Evolutionary conservation across 1,140 invertebrate genomes (phyloP), one percentile per base, ranked within the genome.

Genomic region (Mycetomoellerius zeteki): DNA sequence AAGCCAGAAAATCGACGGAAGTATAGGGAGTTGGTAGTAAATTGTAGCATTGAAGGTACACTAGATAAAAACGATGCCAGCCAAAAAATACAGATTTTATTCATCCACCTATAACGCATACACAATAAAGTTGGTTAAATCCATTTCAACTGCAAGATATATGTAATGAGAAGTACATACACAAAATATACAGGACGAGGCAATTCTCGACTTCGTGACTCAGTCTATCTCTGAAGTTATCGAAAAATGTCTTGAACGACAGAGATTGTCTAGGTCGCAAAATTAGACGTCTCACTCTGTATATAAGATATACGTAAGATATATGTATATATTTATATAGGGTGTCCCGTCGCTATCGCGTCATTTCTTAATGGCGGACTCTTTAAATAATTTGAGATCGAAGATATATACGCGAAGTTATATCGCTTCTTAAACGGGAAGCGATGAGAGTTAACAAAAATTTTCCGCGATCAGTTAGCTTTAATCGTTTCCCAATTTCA

Each of bases 1-100:
- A 50, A 50, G 14, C 14, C 4, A 50, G 47, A 56, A 19, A 27
- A 37, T 33, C 5, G 54, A 33, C 4, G 27, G 21, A 14, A 50
- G 27, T n/a, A 24, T n/a, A 67, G 27, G 19, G 19, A 12, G 6
- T 14, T 3, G 19, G 8, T 37, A 62, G 52, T 76, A 58, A 76
- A 78, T 47, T 60, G 27, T 65, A 33, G 16, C 58, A 90, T 78
- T 64, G 47, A 85, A 86, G 88, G 91, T 91, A 92, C 60, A 91
- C 27, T 72, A 89, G 89, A 86, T 92, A 91, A 93, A 93, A 93
- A 93, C 92, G 91, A 93, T 93, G 89, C 90, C 92, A 91, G 91
- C 91, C 91, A 92, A 93, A 93, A 93, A 93, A 93, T 93, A 93
- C 93, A 92, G 88, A 93, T 85, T 93, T 93, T 93, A 93, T 93